phyloP scores from a whole-genome alignment of 2,797 vertebrate species.

The Clarias laeviceps region DNA sequence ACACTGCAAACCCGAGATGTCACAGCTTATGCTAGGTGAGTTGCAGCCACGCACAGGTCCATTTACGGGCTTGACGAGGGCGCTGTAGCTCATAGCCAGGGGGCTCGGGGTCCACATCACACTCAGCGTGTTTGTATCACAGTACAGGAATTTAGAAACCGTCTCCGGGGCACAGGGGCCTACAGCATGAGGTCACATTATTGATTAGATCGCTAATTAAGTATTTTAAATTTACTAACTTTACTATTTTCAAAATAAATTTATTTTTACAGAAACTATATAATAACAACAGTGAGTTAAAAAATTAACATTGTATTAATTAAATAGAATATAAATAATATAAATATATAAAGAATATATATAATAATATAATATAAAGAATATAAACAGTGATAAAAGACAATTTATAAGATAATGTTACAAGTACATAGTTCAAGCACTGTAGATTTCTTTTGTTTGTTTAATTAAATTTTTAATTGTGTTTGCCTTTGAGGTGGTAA shows the following conservation, averaged over 20 bases:
- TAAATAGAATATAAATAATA: neutral
- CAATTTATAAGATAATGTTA: neutral
- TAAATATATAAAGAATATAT: too few relatives aligned
- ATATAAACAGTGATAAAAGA: neutral
- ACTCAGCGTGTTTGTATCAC: constrained; percentile 64
- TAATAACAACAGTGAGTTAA: neutral
- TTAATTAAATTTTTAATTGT: too few relatives aligned
- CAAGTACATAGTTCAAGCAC: neutral
- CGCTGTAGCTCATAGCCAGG: constrained; percentile 65
- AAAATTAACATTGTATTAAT: neutral
- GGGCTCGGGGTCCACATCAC: constrained; percentile 64
- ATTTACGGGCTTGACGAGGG: constrained; percentile 30
- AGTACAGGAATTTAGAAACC: constrained; percentile 62
- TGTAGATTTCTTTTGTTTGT: too few relatives aligned
- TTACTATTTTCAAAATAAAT: neutral
- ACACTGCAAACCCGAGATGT: constrained; percentile 63
- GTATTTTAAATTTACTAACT: neutral
- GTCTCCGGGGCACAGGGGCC: constrained; percentile 69
- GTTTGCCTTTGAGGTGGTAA: too few relatives aligned
- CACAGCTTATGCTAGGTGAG: constrained; percentile 62
- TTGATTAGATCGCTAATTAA: neutral
- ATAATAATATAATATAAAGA: too few relatives aligned
- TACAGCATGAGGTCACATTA: constrained; percentile 40
- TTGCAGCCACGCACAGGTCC: constrained; percentile 60
- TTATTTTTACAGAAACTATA: too few relatives aligned